Evolutionary conservation across 1,140 invertebrate species (phyloP).

Genomic region (Danaus plexippus): DNA sequence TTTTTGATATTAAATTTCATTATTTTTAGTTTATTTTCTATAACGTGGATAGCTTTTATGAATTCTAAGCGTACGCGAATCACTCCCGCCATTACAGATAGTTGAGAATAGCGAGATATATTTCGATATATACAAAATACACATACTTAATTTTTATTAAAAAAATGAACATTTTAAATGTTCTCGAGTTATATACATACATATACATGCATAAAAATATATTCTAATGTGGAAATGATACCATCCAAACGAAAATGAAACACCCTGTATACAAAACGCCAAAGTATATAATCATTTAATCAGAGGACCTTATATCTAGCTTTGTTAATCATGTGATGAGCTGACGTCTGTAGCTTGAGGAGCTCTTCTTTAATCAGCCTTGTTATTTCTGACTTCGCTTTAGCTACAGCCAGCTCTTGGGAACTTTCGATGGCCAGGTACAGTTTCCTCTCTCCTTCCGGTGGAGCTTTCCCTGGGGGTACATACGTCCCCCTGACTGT

Average conservation of each 20-base stretch:
- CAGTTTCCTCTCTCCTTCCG: slow-evolving; percentile 96
- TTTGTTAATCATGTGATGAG: slow-evolving; percentile 90
- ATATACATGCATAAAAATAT: no score
- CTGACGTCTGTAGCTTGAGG: slow-evolving; percentile 90
- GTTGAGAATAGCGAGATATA: no score
- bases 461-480: slow-evolving; percentile 87
- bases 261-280: slow-evolving; percentile 22
- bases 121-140: no score
- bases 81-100: no score
- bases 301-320: slow-evolving; percentile 96
- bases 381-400: slow-evolving; percentile 98
- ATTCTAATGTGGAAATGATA: no score
- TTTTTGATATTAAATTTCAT: no score
- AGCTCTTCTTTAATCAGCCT: slow-evolving; percentile 98
- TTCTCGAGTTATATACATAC: no score
- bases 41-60: no score
- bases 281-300: slow-evolving; percentile 28
- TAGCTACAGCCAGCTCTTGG: slow-evolving; percentile 95
- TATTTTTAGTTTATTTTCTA: no score
- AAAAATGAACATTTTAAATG: no score
- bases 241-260: slow-evolving; percentile 25
- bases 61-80: no score
- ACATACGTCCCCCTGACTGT: slow-evolving; percentile 99
- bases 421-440: slow-evolving; percentile 99
- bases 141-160: no score